Evolutionary conservation across 1,140 invertebrate genomes (phyloP).

Genomic region (Papilio xuthus): DNA sequence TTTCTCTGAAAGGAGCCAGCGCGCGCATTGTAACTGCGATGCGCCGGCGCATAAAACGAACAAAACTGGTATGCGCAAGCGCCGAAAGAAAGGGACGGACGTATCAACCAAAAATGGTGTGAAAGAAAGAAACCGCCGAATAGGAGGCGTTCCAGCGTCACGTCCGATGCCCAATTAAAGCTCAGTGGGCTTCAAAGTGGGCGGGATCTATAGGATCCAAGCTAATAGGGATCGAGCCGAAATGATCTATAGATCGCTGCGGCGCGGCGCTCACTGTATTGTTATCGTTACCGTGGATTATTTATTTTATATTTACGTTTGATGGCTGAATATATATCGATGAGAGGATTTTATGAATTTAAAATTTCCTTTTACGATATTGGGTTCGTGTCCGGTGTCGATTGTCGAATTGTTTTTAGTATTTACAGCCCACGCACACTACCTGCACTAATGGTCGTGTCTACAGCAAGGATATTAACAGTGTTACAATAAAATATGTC

Average conservation of each 20-base stretch:
- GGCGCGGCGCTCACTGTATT: slow-evolving; percentile 69
- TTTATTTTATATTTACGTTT: slow-evolving; percentile 73
- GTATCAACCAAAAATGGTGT: slow-evolving; percentile 5
- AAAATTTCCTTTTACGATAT: slow-evolving; percentile 50
- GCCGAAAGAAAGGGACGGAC: slow-evolving; percentile 48
- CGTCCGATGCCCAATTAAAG: slow-evolving; percentile 76
- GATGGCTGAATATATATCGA: slow-evolving; percentile 73
- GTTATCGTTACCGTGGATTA: slow-evolving; percentile 74
- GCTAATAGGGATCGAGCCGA: slow-evolving; percentile 76
- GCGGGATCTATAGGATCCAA: slow-evolving; percentile 67
- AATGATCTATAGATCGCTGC: slow-evolving; percentile 78
- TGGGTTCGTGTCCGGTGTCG: neutral
- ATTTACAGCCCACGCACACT: neutral
- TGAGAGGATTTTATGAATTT: slow-evolving; percentile 59
- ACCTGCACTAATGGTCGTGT: neutral
- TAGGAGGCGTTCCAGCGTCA: slow-evolving; percentile 69
- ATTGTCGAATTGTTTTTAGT: slow-evolving; percentile 31
- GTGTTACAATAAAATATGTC: too few relatives aligned
- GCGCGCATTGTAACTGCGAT: slow-evolving; percentile 67
- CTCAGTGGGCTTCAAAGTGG: slow-evolving; percentile 75
- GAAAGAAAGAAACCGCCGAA: slow-evolving; percentile 52
- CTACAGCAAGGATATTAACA: too few relatives aligned
- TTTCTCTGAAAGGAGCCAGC: slow-evolving; percentile 70
- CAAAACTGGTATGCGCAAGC: slow-evolving; percentile 52
- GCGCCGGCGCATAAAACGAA: slow-evolving; percentile 71